Evolutionary conservation across 2,113 vertebrate species (phyloP), one percentile per base, ranked within the genome.

Genomic region (Sorex fumeus): DNA sequence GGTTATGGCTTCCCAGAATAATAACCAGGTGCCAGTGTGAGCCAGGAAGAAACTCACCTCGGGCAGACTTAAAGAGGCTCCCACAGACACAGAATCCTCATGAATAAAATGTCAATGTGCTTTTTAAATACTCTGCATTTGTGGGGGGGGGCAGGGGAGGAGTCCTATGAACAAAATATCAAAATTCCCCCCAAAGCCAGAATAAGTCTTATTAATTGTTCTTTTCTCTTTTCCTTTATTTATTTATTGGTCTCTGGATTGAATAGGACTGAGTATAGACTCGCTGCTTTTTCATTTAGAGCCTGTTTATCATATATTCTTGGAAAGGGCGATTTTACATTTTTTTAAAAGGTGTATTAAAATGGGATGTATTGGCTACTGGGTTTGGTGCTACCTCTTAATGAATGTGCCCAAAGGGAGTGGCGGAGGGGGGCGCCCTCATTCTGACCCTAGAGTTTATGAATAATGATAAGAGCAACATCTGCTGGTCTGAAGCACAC

Each of bases 401-500:
- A 80, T 87, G 60, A 5, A 64, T 60, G 53, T 13, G 47, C 47
- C 47, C 47, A 50, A 10, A 9, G 9, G 10, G 47, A 13, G 2
- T 1, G 30, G 40, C 9, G 16, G 74, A 15, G 1, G 18, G 34
- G 28, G 47, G 70, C 13, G 30, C 6, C 12, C 27, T 82, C 8
- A 7, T 70, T 72, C 18, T 27, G 36, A 60, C n/a, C 64, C 40
- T 47, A 15, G 75, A 23, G 53, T 50, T 45, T 27, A 40, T 36
- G 28, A 60, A 71, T 30, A 47, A 8, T n/a, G 34, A 80, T 60
- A 36, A 9, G 11, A 67, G 27, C 9, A 32, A 19, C 62, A 19
- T 1, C n/a, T n/a, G 1, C 21, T 83, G 0, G 6, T 11, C 18
- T 67, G 1, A 34, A 43, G 3, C 3, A 25, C 21, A 23, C 3